These are phyloP conservation scores for Semicossyphus pulcher DNA, from an alignment of 2,113 vertebrate genomes.

Conservation along the genomic window DNA sequence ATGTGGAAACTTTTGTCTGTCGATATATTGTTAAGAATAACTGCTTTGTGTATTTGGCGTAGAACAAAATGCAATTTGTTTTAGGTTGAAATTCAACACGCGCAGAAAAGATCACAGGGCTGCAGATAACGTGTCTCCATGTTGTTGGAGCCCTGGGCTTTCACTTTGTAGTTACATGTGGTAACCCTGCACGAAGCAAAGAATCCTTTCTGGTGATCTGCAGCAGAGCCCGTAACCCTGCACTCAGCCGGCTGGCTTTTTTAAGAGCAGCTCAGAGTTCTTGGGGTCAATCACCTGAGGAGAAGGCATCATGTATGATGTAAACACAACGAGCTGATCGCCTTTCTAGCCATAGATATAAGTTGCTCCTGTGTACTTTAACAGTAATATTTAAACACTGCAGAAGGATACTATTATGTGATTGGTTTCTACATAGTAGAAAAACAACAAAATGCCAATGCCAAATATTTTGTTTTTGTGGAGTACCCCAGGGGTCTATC, in stretches of 20 bases:
- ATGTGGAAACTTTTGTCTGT: background rate
- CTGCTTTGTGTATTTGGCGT: constrained; percentile 7
- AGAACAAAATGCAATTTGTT: constrained; percentile 49
- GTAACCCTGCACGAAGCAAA: constrained; percentile 48
- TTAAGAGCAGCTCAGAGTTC: constrained; percentile 44
- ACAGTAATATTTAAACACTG: background rate
- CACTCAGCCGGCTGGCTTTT: constrained; percentile 44
- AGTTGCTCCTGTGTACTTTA: background rate
- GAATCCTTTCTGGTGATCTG: constrained; percentile 40
- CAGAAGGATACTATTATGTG: background rate
- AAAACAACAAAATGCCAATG: background rate
- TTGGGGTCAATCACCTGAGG: constrained; percentile 52
- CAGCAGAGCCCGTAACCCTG: constrained; percentile 47
- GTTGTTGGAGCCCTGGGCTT: constrained; percentile 53
- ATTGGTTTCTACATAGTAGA: background rate
- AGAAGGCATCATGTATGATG: constrained; percentile 30
- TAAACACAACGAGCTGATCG: constrained; percentile 27
- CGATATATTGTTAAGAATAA: constrained; percentile 1
- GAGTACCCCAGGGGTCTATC: constrained; percentile 3
- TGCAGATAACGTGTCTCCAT: constrained; percentile 53
- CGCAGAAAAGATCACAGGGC: constrained; percentile 49
- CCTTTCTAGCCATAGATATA: constrained; percentile 26
- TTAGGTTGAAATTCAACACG: constrained; percentile 41
- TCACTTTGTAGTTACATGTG: constrained; percentile 61
- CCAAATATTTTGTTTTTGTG: background rate